Evolutionary conservation across 2,888 invertebrate genomes (phyloP), one percentile per base, ranked within the genome.

Genomic region (Noctua comes): DNA sequence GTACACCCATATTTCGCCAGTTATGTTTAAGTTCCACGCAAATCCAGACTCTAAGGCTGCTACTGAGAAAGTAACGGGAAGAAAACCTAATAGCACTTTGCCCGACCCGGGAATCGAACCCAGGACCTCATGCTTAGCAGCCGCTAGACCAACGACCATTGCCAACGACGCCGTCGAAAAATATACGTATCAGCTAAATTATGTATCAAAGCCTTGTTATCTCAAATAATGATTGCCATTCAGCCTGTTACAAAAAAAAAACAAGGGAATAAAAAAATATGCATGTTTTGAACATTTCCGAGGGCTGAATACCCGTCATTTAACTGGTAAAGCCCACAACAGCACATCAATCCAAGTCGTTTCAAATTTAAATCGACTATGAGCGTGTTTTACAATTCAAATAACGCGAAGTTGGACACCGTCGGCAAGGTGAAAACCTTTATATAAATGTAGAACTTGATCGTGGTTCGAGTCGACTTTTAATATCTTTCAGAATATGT

Each of bases 331-430:
- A 80, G 73, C 75, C 85, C 80, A 85, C 86, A 86, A 84, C 86
- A 83, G 85, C 87, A 88, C 89, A 90, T 89, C 91, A 90, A 90
- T 91, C 86, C 88, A 88, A 87, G 83, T 79, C 90, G 89, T 91
- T 91, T 89, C 87, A 92, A 93, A 92, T 94, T 93, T 91, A 93
- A 93, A 93, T 93, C 84, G 90, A 86, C 88, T 85, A 84, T 80
- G 85, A 84, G 87, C 87, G 84, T 90, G 91, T 91, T 94, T 93
- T 93, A 93, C 93, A 93, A 94, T 94, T 94, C 93, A 94, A 93
- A 93, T 93, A 86, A 80, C 79, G 86, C 80, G 86, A 93, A 93
- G 90, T 93, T 92, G 90, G 91, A 88, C 91, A 89, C 73, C 80
- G 88, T 27, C 40, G 88, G 85, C 89, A 90, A 93, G 92, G 93